phyloP scores from a whole-genome alignment of 2,888 invertebrate species.

The Incurvaria masculella region DNA sequence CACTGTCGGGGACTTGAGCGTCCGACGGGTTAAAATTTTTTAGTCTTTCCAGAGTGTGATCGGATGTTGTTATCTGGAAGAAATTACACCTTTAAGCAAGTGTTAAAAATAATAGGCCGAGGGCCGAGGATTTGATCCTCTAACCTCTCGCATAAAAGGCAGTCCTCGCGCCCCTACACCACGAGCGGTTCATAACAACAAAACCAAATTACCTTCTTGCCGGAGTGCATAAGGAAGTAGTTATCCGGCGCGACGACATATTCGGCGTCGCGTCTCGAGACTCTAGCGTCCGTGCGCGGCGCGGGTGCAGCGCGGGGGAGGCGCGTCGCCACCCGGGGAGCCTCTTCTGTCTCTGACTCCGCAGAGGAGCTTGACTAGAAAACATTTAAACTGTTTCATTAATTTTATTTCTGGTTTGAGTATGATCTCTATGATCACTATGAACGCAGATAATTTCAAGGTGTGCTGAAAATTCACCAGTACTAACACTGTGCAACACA shows the following conservation, averaged over 20 bases:
- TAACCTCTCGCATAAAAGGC: too few species aligned
- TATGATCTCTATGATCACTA: too few species aligned
- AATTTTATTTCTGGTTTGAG: too few species aligned
- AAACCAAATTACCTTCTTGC: slow-evolving; percentile 45
- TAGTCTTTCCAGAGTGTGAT: slow-evolving; percentile 73
- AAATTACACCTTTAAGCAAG: slow-evolving; percentile 20
- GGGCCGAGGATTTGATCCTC: too few species aligned
- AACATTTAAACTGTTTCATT: too few species aligned
- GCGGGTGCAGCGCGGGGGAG: slow-evolving; percentile 24
- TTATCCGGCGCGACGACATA: slow-evolving; percentile 66
- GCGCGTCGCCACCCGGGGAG: slow-evolving; percentile 20
- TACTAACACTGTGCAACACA: too few species aligned
- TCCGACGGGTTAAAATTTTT: slow-evolving; percentile 70
- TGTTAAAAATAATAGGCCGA: too few species aligned
- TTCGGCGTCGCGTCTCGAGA: slow-evolving; percentile 37
- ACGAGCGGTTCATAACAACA: slow-evolving; percentile 1
- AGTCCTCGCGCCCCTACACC: too few species aligned
- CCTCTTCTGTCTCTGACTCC: slow-evolving; percentile 24
- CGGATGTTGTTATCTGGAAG: slow-evolving; percentile 64
- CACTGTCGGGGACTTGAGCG: slow-evolving; percentile 58
- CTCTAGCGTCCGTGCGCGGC: slow-evolving; percentile 22
- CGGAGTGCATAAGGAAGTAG: slow-evolving; percentile 64
- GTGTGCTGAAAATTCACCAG: too few species aligned
- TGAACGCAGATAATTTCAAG: too few species aligned
- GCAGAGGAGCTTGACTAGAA: slow-evolving; percentile 12